phyloP scores from a whole-genome alignment of 2,113 vertebrate species.

The Piprites chloris region DNA sequence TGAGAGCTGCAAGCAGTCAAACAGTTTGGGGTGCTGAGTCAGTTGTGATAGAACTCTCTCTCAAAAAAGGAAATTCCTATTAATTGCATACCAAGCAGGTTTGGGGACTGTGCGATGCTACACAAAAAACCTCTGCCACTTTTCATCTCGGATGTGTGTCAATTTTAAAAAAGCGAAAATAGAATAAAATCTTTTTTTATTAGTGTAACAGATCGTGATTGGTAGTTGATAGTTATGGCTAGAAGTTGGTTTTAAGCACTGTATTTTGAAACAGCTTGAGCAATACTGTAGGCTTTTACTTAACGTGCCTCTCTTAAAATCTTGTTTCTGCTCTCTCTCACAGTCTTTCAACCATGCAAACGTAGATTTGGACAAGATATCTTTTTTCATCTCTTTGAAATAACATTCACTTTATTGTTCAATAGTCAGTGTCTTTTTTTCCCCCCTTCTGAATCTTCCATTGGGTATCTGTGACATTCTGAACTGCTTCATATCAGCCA shows the following conservation, averaged over 20 bases:
- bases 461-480: neutral
- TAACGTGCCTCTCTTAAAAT: neutral
- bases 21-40: neutral
- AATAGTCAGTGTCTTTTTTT: neutral
- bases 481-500: neutral
- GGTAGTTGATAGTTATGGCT: neutral
- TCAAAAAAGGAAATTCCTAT: neutral
- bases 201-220: neutral
- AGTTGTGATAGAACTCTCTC: neutral
- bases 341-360: neutral
- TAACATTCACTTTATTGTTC: neutral
- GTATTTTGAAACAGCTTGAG: neutral
- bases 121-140: neutral
- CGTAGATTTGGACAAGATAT: neutral
- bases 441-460: accelerated
- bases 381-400: neutral
- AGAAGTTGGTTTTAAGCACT: neutral
- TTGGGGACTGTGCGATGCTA: neutral
- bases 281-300: neutral
- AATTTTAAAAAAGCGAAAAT: neutral
- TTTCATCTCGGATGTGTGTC: neutral
- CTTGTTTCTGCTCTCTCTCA: neutral
- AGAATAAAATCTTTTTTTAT: neutral
- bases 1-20: neutral
- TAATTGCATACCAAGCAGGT: neutral